Percentiles rank a stretch among this genome's conserved stretches.
Conservation (phyloP, 53 echinoderm and acorn worm species). For the Apostichopus leukothele region DNA sequence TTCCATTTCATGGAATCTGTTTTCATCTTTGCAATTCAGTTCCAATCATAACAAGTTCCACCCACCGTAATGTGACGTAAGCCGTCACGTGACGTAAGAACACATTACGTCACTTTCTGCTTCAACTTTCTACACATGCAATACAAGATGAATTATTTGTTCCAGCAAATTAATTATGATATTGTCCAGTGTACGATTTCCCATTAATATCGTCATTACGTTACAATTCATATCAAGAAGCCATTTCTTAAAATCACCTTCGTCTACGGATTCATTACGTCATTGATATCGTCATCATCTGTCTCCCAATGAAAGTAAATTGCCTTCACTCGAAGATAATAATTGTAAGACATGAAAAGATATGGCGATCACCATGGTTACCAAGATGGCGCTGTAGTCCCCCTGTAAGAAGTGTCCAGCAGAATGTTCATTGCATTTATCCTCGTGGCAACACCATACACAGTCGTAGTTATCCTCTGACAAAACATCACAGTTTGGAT, state of each 20-base stretch:
- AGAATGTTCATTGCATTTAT: conserved; percentile 65
- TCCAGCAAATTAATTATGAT: too few species aligned
- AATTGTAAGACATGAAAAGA: neutral
- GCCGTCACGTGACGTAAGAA: too few species aligned
- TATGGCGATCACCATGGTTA: conserved; percentile 2
- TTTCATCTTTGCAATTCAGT: too few species aligned
- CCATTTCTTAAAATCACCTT: neutral
- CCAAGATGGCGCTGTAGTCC: neutral
- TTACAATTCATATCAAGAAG: neutral
- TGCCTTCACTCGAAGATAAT: neutral
- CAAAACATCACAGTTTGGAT: conserved; percentile 25
- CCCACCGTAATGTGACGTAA: too few species aligned
- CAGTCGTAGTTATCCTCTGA: conserved; percentile 59
- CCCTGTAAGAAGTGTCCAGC: conserved; percentile 29
- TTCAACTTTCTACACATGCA: too few species aligned
- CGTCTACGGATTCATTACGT: too few species aligned
- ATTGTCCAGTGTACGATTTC: neutral
- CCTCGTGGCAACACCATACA: conserved; percentile 63
- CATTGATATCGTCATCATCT: neutral
- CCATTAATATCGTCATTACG: neutral
- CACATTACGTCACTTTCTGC: too few species aligned
- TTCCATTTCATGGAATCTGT: too few species aligned
- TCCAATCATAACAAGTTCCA: too few species aligned
- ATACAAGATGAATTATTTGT: too few species aligned
- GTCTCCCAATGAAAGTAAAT: conserved; percentile 1